These are phyloP conservation scores for Anser cygnoides DNA, from an alignment of 2,113 vertebrate genomes.

Conservation along the genomic window DNA sequence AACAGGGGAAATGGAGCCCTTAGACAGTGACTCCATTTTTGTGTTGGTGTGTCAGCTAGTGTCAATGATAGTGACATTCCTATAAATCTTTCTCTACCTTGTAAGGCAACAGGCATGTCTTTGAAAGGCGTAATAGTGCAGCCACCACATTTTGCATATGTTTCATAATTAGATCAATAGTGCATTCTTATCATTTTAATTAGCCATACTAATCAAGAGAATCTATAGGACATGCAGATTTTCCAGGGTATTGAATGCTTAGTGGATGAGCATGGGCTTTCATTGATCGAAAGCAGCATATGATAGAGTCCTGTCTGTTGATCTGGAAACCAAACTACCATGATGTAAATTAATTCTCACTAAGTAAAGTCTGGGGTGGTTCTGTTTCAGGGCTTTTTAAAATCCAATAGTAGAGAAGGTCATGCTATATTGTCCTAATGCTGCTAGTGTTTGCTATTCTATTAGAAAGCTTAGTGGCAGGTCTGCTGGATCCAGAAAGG, in stretches of 20 bases:
- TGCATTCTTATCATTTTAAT: slow-evolving; percentile 53
- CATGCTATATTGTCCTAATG: slow-evolving; percentile 47
- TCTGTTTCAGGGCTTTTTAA: slow-evolving; percentile 68
- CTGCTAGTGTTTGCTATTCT: slow-evolving; percentile 41
- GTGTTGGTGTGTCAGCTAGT: not conserved
- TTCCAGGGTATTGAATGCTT: slow-evolving; percentile 15
- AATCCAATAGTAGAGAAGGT: slow-evolving; percentile 71
- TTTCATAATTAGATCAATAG: slow-evolving; percentile 54
- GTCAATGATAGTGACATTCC: not conserved
- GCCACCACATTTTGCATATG: not conserved
- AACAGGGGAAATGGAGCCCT: slow-evolving; percentile 7
- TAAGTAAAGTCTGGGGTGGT: slow-evolving; percentile 52
- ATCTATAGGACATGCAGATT: slow-evolving; percentile 48
- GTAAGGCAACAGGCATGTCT: not conserved
- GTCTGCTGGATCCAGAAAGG: not conserved
- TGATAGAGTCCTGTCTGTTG: slow-evolving; percentile 51
- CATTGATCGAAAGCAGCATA: slow-evolving; percentile 60
- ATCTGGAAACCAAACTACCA: slow-evolving; percentile 53
- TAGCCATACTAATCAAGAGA: slow-evolving; percentile 18
- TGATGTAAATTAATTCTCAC: slow-evolving; percentile 69
- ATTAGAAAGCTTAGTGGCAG: not conserved
- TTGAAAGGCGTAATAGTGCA: not conserved
- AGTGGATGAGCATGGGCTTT: slow-evolving; percentile 4
- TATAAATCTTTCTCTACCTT: not conserved
- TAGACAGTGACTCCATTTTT: slow-evolving; percentile 10